phyloP scores from a whole-genome alignment of 2,797 vertebrate genomes.

The Lagorchestes hirsutus region DNA sequence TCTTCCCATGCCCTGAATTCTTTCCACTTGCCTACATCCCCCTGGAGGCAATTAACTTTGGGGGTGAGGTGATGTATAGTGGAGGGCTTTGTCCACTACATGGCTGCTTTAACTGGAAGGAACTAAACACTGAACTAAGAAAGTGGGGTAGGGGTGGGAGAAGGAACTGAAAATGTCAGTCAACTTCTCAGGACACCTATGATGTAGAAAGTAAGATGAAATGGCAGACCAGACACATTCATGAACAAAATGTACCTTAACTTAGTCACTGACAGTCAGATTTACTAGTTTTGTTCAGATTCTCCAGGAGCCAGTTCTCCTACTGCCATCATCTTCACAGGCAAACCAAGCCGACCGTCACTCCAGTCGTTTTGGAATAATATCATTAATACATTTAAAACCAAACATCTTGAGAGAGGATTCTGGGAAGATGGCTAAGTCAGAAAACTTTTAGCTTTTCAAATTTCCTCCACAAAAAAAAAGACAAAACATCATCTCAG shows the following conservation, averaged over 20 bases:
- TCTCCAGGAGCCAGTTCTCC: background rate
- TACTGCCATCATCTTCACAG: background rate
- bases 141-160: slow-evolving; percentile 19
- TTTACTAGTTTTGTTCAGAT: slow-evolving; percentile 13
- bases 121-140: slow-evolving; percentile 42
- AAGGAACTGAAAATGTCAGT: slow-evolving; percentile 57
- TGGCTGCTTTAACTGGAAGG: background rate
- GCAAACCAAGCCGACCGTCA: background rate
- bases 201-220: slow-evolving; percentile 30
- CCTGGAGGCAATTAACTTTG: background rate
- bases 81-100: background rate
- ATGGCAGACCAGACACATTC: background rate
- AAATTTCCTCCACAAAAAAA: no score
- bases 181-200: background rate
- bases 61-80: no score
- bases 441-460: no score
- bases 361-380: background rate
- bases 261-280: background rate
- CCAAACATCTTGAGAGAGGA: background rate
- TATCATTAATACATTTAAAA: background rate
- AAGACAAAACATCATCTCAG: no score
- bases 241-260: slow-evolving; percentile 36
- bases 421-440: no score
- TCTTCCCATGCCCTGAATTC: background rate
- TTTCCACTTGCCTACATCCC: background rate